A percentile compares a stretch with the other conserved stretches of the same genome.
Conservation (phyloP, 2,888 invertebrate species). For the Xestia ashworthii region DNA sequence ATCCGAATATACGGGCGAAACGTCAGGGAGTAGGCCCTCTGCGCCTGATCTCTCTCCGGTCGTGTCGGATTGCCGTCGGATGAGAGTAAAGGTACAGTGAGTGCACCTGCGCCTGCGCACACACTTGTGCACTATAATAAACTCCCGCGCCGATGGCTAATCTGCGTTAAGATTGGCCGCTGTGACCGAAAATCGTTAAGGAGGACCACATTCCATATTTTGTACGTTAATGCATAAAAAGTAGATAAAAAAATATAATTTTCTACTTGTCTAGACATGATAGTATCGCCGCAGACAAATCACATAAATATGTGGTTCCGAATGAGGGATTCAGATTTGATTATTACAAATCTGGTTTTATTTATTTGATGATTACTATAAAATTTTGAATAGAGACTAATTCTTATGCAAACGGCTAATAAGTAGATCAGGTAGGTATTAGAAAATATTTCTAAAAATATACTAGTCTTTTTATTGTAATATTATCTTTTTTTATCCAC, state of each 20-base stretch:
- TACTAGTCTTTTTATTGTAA: not conserved
- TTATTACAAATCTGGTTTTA: not conserved
- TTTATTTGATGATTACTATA: not conserved
- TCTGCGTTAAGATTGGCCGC: too few relatives aligned
- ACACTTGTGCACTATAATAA: too few relatives aligned
- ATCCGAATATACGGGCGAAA: too few relatives aligned
- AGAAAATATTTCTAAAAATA: not conserved
- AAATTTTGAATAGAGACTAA: not conserved
- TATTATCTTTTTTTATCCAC: not conserved
- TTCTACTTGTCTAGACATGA: slow-evolving; percentile 46
- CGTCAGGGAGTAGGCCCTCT: too few relatives aligned
- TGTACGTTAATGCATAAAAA: not conserved
- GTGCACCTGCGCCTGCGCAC: too few relatives aligned
- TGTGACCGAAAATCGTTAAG: too few relatives aligned
- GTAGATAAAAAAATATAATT: not conserved
- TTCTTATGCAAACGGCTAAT: slow-evolving; percentile 24
- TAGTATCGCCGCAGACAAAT: slow-evolving; percentile 28
- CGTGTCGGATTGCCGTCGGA: too few relatives aligned
- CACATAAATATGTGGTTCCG: slow-evolving; percentile 23
- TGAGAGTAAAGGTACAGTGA: too few relatives aligned
- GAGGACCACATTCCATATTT: not conserved
- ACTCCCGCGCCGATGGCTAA: too few relatives aligned
- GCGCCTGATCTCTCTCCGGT: too few relatives aligned
- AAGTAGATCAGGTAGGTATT: slow-evolving; percentile 27
- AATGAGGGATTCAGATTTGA: slow-evolving; percentile 16